Evolutionary conservation across 2,888 invertebrate species (phyloP), one percentile per base, ranked within the genome.

Genomic region (Sarcophaga subvicina): DNA sequence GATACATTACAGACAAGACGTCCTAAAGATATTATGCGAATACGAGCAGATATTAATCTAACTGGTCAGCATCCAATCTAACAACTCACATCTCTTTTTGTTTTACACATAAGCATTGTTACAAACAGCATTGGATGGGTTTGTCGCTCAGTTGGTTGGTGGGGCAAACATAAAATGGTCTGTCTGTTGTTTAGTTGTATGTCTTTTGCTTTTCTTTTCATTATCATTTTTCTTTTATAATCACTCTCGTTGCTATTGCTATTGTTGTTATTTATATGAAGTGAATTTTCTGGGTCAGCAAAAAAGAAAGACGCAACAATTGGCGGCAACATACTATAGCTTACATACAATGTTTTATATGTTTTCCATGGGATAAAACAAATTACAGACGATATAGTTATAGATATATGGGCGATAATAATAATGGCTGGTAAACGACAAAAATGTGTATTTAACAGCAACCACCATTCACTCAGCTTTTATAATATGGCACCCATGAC

Each of bases 221-320:
- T 84, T 87, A 84, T 84, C 79, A 76, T 87, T 87, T 82, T 72
- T 77, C 84, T 84, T 84, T 86, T 83, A 66, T 73, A 80, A 76
- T 17, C 54, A 54, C 17, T 14, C 54, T 17, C 12, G 54, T 14
- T 54, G 17, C 2, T 54, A 17, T 17, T 54, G 54, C 54, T 54
- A 54, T 54, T 54, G 54, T 83, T 66, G 27, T 79, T 62, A 78
- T 82, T 82, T 37, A 87, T 79, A 67, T 82, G 81, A 87, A 84
- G 84, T 87, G 81, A 87, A 87, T 82, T 87, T 87, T 87, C 87
- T 87, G 60, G 87, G 87, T 87, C 87, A 87, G 64, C 72, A 54
- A n/a, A 79, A 79, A 81, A 72, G 69, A 78, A 79, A 79, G 47
- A 62, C 62, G 27, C 73, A 62, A 67, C 62, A 79, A 76, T 25